Percentiles rank a stretch among this genome's conserved stretches.
Conservation (phyloP, 1,140 invertebrate species). For the Ericerus pela region DNA sequence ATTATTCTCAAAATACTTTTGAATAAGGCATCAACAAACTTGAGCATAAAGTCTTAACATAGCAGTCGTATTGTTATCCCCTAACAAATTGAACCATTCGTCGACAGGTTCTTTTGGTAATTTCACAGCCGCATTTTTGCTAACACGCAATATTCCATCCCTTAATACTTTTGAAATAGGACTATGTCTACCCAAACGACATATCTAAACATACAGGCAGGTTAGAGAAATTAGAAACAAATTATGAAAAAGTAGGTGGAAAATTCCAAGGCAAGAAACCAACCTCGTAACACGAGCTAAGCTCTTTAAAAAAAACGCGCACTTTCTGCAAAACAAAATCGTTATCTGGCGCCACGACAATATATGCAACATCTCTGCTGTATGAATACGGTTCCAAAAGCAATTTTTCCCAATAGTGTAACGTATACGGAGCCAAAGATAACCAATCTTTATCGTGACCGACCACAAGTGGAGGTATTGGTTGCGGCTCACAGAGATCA, state of each 20-base stretch:
- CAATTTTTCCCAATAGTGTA: slow-evolving; percentile 90
- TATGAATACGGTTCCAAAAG: slow-evolving; percentile 87
- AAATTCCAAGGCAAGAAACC: too few relatives aligned
- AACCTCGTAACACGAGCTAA: slow-evolving; percentile 82
- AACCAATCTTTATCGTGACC: slow-evolving; percentile 93
- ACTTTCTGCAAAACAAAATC: slow-evolving; percentile 65
- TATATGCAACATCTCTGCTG: slow-evolving; percentile 80
- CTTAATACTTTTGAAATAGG: slow-evolving; percentile 66
- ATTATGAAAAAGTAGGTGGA: too few relatives aligned
- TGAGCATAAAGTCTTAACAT: slow-evolving; percentile 77
- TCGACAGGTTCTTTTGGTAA: slow-evolving; percentile 58
- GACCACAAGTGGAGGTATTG: slow-evolving; percentile 82
- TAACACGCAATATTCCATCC: slow-evolving; percentile 79
- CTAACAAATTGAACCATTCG: slow-evolving; percentile 78
- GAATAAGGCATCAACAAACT: slow-evolving; percentile 32
- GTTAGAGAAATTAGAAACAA: too few relatives aligned
- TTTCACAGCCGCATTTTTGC: slow-evolving; percentile 45
- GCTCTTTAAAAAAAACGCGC: slow-evolving; percentile 77
- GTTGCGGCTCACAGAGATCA: slow-evolving; percentile 90
- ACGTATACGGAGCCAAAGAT: slow-evolving; percentile 75
- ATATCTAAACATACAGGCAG: slow-evolving; percentile 40
- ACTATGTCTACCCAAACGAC: slow-evolving; percentile 74
- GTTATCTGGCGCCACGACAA: slow-evolving; percentile 85
- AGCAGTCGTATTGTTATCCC: slow-evolving; percentile 61
- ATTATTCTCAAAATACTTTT: background rate